Base-by-base conservation (phyloP, 1,140 invertebrate species). In the Brachionus plicatilis region DNA sequence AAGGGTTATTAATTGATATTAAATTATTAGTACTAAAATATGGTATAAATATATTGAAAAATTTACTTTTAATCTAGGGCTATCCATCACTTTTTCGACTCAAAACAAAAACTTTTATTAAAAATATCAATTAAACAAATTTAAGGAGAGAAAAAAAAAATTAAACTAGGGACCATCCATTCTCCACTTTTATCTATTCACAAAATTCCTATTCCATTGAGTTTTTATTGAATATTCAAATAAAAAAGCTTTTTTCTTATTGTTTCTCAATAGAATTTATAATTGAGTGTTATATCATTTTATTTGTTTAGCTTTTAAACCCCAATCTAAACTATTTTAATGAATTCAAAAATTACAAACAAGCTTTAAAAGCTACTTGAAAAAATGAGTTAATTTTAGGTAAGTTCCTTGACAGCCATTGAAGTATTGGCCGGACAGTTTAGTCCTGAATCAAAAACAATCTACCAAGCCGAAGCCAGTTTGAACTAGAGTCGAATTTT, bases 211-310 rank as follows among this genome's bases (percentile, higher is more conserved):
- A 60, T 60, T 60, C 53, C 20, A 20, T 60, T 17, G 53, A 60
- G 53, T 27, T 60, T 27, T 20, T 60, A 60, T 27, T 60, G 53
- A 60, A 60, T 60, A 60, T 60, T 60, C 17, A 60, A 60, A 60
- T 60, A 7, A 20, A 60, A 60, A 20, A 8, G 5, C 53, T 2
- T 60, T 60, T 9, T 60, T 20, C 20, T 60, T 60, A 20, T 60
- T 17, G n/a, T 60, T 60, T 60, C 53, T 60, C 53, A 60, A 60
- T 60, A 60, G 53, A 60, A 60, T 60, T 60, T 60, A 24, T 60
- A 60, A 60, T 60, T 60, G 53, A 60, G 53, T 60, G 53, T 60
- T 60, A 60, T 60, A 60, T 60, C 53, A 60, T 60, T 60, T 60
- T 20, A 20, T 60, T 60, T 17, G 9, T 60, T 60, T 20, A 24